Evolutionary conservation across 2,888 invertebrate genomes (phyloP).

Genomic region (Selenia dentaria): DNA sequence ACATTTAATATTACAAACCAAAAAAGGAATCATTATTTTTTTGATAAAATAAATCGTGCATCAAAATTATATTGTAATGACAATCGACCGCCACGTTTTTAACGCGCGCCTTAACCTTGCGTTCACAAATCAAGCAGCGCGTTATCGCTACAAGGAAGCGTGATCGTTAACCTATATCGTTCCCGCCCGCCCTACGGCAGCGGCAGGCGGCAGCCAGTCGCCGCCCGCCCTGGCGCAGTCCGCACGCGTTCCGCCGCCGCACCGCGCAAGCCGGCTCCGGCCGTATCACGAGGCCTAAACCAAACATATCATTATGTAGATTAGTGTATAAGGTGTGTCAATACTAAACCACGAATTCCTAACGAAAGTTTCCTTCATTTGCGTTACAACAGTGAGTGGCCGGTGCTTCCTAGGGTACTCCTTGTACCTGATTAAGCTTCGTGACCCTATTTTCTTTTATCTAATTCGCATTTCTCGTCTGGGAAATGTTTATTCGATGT

Average conservation of each 20-base stretch:
- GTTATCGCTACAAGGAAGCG: constrained; percentile 55
- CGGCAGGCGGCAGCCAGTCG: no score
- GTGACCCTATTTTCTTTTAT: constrained; percentile 7
- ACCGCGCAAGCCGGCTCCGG: constrained; percentile 26
- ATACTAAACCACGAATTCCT: not conserved
- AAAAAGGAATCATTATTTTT: no score
- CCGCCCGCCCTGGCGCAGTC: constrained; percentile 66
- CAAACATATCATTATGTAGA: constrained; percentile 71
- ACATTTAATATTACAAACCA: no score
- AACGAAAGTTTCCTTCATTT: not conserved
- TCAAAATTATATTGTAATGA: no score
- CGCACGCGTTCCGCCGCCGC: constrained; percentile 42
- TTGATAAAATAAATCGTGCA: no score
- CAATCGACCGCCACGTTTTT: constrained; percentile 8
- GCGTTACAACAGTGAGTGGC: constrained; percentile 18
- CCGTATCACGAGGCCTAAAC: constrained; percentile 59
- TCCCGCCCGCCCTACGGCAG: constrained; percentile 50
- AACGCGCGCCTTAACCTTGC: constrained; percentile 39
- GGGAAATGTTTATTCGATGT: not conserved
- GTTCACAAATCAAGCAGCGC: constrained; percentile 38
- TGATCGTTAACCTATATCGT: constrained; percentile 75
- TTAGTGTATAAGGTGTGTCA: constrained; percentile 27
- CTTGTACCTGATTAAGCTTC: not conserved
- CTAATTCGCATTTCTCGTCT: not conserved
- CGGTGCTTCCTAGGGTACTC: not conserved